Evolutionary conservation across 2,888 invertebrate species (phyloP).

Genomic region (Hoplodrina blanda): DNA sequence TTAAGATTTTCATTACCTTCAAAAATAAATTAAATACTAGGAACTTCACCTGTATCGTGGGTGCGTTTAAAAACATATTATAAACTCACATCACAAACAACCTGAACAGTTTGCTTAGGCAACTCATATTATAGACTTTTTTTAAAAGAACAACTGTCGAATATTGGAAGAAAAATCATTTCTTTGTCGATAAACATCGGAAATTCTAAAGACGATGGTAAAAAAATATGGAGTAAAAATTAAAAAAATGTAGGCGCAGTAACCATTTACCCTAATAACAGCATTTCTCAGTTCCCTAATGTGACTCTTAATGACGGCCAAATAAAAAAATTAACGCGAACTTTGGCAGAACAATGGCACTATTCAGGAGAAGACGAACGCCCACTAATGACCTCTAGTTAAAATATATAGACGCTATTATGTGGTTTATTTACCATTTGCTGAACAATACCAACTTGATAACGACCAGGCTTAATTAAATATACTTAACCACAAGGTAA

Average conservation of each 20-base stretch:
- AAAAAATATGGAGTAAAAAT: too few species aligned
- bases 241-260: background rate
- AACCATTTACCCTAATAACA: slow-evolving; percentile 43
- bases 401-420: slow-evolving; percentile 65
- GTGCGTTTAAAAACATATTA: too few species aligned
- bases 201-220: too few species aligned
- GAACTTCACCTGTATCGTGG: too few species aligned
- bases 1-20: too few species aligned
- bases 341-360: slow-evolving; percentile 54
- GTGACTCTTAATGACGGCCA: slow-evolving; percentile 55
- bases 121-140: too few species aligned
- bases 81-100: too few species aligned
- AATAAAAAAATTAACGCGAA: slow-evolving; percentile 58
- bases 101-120: too few species aligned
- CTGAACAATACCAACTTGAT: slow-evolving; percentile 45
- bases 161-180: too few species aligned
- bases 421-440: slow-evolving; percentile 55
- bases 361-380: slow-evolving; percentile 55
- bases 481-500: background rate
- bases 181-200: too few species aligned
- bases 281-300: slow-evolving; percentile 47
- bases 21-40: too few species aligned
- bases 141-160: too few species aligned
- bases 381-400: slow-evolving; percentile 65
- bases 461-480: slow-evolving; percentile 46